phyloP scores from a whole-genome alignment of 1,140 invertebrate species.

The Diabrotica undecimpunctata region DNA sequence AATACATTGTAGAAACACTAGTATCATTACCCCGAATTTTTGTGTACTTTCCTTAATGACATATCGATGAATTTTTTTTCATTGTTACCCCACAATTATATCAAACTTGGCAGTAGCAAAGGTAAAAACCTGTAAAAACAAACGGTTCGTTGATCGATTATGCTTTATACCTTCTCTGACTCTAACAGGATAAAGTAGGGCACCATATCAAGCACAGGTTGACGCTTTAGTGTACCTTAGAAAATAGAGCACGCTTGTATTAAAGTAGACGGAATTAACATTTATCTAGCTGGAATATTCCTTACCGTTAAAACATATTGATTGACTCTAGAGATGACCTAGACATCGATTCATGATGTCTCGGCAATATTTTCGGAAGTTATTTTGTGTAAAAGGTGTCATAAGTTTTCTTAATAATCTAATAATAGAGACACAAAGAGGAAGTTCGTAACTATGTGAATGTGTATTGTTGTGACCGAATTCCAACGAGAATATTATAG shows the following conservation, averaged over 20 bases:
- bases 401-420: no score
- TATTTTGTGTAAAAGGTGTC: no score
- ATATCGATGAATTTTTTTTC: background rate
- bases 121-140: background rate
- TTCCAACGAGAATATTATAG: no score
- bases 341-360: background rate
- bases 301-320: background rate
- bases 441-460: no score
- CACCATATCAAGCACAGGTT: slow-evolving; percentile 1
- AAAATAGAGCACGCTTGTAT: background rate
- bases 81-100: background rate
- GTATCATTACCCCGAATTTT: background rate
- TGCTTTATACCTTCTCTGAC: background rate
- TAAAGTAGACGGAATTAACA: background rate
- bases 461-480: no score
- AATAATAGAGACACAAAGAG: no score
- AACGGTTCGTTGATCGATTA: background rate
- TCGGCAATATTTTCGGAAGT: no score
- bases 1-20: no score
- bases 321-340: background rate
- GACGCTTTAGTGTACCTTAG: background rate
- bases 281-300: background rate
- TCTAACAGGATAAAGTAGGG: background rate
- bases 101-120: background rate
- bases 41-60: background rate